Evolutionary conservation across 2,797 vertebrate genomes (phyloP).

Genomic region (Leptoclinus maculatus): DNA sequence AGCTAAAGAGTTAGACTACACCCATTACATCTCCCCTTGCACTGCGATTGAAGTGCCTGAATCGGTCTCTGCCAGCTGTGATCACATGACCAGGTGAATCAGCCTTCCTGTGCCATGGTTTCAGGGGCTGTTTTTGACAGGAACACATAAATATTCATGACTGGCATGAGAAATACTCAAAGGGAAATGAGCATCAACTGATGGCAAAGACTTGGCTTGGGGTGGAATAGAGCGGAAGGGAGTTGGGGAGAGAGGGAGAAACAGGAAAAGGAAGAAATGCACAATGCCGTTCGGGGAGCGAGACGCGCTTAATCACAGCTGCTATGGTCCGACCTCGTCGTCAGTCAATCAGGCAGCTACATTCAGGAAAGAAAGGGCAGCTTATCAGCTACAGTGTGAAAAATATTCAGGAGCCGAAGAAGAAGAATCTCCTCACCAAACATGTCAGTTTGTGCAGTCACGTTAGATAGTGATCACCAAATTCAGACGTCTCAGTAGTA

Average conservation of each 20-base stretch:
- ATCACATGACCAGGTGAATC: conserved; percentile 63
- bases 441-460: not conserved
- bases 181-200: conserved; percentile 47
- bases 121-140: conserved; percentile 61
- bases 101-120: conserved; percentile 55
- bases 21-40: not conserved
- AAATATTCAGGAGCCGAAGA: conserved; percentile 28
- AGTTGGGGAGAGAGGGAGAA: conserved; percentile 35
- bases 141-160: conserved; percentile 75
- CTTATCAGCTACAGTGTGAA: conserved; percentile 18
- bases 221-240: conserved; percentile 36
- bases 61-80: conserved; percentile 47
- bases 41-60: conserved; percentile 6
- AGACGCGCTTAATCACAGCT: conserved; percentile 50
- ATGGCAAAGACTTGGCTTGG: conserved; percentile 35
- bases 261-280: conserved; percentile 65
- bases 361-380: conserved; percentile 39
- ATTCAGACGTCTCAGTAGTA: not conserved
- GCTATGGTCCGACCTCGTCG: conserved; percentile 15
- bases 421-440: not conserved
- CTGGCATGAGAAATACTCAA: conserved; percentile 61
- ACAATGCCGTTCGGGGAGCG: conserved; percentile 49
- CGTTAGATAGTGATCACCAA: not conserved
- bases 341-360: conserved; percentile 42
- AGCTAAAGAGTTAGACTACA: conserved; percentile 14